Base-by-base conservation (phyloP, 2,888 invertebrate species). In the Phyllotreta cruciferae region DNA sequence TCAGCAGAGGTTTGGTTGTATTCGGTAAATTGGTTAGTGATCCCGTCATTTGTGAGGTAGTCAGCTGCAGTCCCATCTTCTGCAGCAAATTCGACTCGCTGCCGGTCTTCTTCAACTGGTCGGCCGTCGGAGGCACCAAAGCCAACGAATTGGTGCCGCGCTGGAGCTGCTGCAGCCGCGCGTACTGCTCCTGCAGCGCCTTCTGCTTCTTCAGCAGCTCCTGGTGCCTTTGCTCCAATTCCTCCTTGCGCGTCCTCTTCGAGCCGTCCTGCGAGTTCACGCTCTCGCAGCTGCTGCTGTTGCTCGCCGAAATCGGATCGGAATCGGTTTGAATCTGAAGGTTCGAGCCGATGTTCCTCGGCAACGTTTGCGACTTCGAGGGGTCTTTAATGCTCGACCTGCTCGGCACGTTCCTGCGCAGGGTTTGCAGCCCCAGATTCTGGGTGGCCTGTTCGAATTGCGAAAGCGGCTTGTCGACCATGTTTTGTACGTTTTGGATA, bases 111-210 rank as follows among this genome's bases (percentile, higher is more conserved):
- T 94, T 94, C 44, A 93, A 83, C 49, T 84, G 78, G 74, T 86
- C 85, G 9, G 89, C 88, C 0, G 88, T 85, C 35, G 89, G 86
- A 1, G 89, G 86, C 52, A 84, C 82, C 2, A 86, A 84, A 8
- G 88, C 85, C 55, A 87, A 75, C 2, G 89, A 85, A 37, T 90
- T 87, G 0, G 89, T 88, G 71, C 90, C 89, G 70, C 93, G 86
- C 78, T 94, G 94, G 69, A 95, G 86, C 82, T 93, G 91, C 79
- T 96, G 95, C 63, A 96, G 82, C 14, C 95, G 86, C 11, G 93
- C 92, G 80, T 95, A 96, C 78, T 96, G 96, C 75, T 96, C 95
- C 78, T 96, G 95, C 13, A 96, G 83, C 11, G 93, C 90, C 73
- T 90, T 90, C 78, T 96, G 96, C 75, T 95, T 94, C 70, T 91